Evolutionary conservation across 2,888 invertebrate species (phyloP), one percentile per base, ranked within the genome.

Genomic region (Polyommatus icarus): DNA sequence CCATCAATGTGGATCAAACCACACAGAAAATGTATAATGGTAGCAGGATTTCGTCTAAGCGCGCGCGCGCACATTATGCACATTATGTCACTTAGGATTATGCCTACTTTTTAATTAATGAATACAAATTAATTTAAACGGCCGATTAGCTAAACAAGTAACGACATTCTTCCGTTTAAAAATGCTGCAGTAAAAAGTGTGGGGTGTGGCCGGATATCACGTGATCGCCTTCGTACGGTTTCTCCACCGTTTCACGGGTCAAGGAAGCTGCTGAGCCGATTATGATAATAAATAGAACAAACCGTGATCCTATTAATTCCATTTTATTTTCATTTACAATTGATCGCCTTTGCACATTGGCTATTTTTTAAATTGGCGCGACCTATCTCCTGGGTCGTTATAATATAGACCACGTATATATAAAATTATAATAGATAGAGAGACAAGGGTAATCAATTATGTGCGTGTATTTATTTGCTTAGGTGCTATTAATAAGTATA

Each of bases 191-290:
- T 61, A 24, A 59, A 59, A 61, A 61, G 61, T 67, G 6, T 29
- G 29, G 50, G 75, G 75, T 24, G 75, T 54, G 75, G 15, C 75
- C 75, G 75, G 75, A 75, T 75, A 75, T 75, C 75, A 75, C 75
- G 75, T 75, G 54, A 75, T 0, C 50, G 29, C 15, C 29, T 29
- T 75, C 7, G 18, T 75, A 75, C 54, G 75, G 75, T 50, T 75
- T 75, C 75, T 18, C 54, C 75, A 29, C 75, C 18, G 75, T 75
- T 50, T 50, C 46, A 75, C 75, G 75, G 75, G 75, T 75, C 75
- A 75, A 75, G 75, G 75, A 32, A 75, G 24, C 29, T 50, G 54
- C 15, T 54, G 50, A 75, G 20, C 75, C 75, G 75, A 50, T 75
- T 75, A 50, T n/a, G 18, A 29, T 50, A 75, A 75, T 75, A 75